Conservation (phyloP, 2,113 vertebrate species). For the Podilymbus podiceps region DNA sequence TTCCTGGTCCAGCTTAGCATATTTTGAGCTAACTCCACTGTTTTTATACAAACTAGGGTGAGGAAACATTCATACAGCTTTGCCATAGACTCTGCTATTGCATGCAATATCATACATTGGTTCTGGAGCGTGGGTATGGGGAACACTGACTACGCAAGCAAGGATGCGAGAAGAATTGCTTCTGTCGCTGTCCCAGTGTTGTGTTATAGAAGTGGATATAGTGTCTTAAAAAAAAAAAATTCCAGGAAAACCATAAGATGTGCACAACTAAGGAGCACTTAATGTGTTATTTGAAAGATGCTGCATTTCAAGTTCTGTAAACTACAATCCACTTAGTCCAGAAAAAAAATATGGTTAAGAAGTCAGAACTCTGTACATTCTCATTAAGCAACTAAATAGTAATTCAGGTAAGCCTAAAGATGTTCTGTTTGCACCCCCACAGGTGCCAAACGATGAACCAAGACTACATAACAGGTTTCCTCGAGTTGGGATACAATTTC, state of each 20-base stretch:
- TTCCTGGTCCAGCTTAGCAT: not conserved
- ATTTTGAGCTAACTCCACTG: not conserved
- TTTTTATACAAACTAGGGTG: not conserved
- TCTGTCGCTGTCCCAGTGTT: not conserved
- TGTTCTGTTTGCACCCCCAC: not conserved
- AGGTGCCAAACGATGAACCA: not conserved
- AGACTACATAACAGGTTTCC: not conserved
- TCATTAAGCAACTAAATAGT: not conserved
- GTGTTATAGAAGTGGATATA: not conserved
- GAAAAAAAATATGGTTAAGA: not conserved
- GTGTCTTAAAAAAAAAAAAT: not conserved
- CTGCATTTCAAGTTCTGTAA: not conserved
- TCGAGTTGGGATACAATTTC: not conserved
- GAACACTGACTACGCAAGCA: not conserved
- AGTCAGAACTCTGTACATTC: not conserved
- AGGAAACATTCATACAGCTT: not conserved
- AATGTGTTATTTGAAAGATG: not conserved
- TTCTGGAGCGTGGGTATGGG: not conserved
- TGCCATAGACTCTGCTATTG: not conserved
- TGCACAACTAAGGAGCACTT: not conserved
- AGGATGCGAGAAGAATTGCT: not conserved
- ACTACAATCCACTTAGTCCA: not conserved
- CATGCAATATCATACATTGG: not conserved
- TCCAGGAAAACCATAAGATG: not conserved
- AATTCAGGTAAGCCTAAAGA: not conserved